Conservation (phyloP, 1,140 invertebrate species). For the Drosophila lacertosa region DNA sequence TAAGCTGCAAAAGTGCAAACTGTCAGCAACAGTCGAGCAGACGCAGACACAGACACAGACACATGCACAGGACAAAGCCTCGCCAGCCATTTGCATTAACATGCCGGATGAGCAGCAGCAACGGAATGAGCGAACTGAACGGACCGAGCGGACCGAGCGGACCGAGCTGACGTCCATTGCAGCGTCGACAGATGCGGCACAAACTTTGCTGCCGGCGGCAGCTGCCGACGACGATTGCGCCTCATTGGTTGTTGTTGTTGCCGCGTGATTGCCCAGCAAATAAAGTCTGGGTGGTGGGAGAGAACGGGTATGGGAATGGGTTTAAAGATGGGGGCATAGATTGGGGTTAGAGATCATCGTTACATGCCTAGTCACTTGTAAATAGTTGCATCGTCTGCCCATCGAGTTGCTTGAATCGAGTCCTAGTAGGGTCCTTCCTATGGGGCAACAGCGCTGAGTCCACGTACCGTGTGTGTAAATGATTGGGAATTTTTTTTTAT, state of each 20-base stretch:
- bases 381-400: conserved; percentile 59
- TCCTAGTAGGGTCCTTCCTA: conserved; percentile 6
- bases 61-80: conserved; percentile 38
- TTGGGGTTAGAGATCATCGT: conserved; percentile 28
- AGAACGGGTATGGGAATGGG: conserved; percentile 10
- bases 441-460: conserved; percentile 6
- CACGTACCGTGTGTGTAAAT: conserved; percentile 11
- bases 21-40: conserved; percentile 64
- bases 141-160: too few species aligned
- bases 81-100: conserved; percentile 77
- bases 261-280: conserved; percentile 73
- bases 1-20: conserved; percentile 79
- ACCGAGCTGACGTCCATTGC: conserved; percentile 10
- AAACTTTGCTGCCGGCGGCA: conserved; percentile 70
- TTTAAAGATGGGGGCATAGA: background rate
- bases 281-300: conserved; percentile 15
- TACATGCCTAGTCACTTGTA: conserved; percentile 71
- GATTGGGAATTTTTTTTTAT: conserved; percentile 59
- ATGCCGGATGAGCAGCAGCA: conserved; percentile 58
- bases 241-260: conserved; percentile 78
- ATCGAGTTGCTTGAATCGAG: background rate
- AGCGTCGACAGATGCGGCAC: conserved; percentile 34
- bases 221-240: conserved; percentile 75
- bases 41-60: conserved; percentile 43
- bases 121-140: conserved; percentile 28